Evolutionary conservation across 2,113 vertebrate species (phyloP), one percentile per base, ranked within the genome.

Genomic region (Orcinus orca): DNA sequence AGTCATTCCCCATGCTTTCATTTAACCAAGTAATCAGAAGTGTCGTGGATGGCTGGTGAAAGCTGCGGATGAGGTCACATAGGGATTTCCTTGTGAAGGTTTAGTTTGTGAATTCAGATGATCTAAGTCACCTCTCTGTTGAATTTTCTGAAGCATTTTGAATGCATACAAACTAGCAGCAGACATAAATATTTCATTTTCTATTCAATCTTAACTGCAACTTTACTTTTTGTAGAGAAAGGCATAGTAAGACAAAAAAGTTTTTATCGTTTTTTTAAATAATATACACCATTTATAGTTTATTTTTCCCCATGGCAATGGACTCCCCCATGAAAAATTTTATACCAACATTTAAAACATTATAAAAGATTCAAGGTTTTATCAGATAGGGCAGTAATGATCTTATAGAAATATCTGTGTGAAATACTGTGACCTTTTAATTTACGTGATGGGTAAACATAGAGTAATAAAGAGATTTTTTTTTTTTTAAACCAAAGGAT

Each of bases 31-130:
- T 95, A 96, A 96, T 98, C 93, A 97, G 97, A 97, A 97, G 92
- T 95, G 95, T 90, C 71, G 12, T 94, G 95, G 96, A 83, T 53
- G 88, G 85, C 97, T 98, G 96, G 98, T 97, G 95, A 97, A 97
- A 50, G 88, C 88, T 88, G 87, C 90, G 96, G 90, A 79, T 97
- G 96, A 92, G 89, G 21, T 87, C 80, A 95, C 96, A 86, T 96
- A 97, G 96, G 92, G 96, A 97, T 98, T 98, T 97, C 92, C 96
- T 98, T 97, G 84, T 98, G 93, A 97, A 96, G 92, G 36, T 96
- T 98, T 97, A 87, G 93, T 94, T 47, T 95, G 92, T 90, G 90
- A 97, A 95, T 98, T 93, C 97, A 96, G 97, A 93, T 96, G 0
- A 97, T 97, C 94, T 96, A 68, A 96, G 97, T 93, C 63, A 94